phyloP scores from a whole-genome alignment of 2,113 vertebrate genomes.

The Ia io region DNA sequence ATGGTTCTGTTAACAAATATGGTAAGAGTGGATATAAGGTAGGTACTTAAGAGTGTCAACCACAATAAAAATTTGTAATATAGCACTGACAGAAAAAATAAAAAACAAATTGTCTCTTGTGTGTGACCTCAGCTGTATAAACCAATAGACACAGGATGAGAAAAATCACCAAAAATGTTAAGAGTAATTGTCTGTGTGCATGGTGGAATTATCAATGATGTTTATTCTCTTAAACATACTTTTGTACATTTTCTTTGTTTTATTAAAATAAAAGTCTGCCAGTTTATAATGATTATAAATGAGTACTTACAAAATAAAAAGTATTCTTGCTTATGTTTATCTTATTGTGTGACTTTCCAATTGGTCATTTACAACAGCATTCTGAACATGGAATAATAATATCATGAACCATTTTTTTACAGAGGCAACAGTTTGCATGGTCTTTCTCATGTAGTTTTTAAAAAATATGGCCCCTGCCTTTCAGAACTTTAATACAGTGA shows the following conservation, averaged over 20 bases:
- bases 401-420: background rate
- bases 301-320: constrained; percentile 1
- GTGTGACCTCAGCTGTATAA: background rate
- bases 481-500: background rate
- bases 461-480: background rate
- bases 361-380: background rate
- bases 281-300: background rate
- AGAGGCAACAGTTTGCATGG: background rate
- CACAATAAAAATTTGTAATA: background rate
- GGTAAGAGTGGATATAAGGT: background rate
- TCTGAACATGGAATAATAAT: background rate
- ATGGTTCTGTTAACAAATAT: background rate
- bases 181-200: background rate
- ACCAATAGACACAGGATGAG: background rate
- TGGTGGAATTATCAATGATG: background rate
- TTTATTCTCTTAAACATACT: background rate
- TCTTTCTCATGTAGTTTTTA: background rate
- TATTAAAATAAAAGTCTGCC: background rate
- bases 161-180: background rate
- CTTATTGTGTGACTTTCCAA: background rate
- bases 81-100: background rate
- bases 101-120: background rate
- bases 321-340: background rate
- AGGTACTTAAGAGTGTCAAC: background rate
- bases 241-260: background rate